These are phyloP conservation scores for Choloepus hoffmanni DNA, from an alignment of 2,113 vertebrate genomes.

Conservation along the genomic window DNA sequence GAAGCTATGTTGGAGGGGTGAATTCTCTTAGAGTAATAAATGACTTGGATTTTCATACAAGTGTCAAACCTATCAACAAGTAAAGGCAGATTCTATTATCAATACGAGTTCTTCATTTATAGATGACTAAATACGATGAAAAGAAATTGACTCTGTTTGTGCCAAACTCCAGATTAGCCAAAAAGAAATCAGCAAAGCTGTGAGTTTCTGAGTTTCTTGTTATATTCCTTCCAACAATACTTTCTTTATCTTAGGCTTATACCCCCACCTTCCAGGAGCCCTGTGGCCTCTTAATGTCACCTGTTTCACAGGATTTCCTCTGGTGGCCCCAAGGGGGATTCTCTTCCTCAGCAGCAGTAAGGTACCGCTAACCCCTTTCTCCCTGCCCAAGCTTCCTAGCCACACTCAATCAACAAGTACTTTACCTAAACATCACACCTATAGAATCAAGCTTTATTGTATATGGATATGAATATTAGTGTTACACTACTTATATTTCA, in stretches of 20 bases:
- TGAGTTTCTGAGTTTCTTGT: background rate
- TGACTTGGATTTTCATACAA: conserved; percentile 70
- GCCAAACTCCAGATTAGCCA: background rate
- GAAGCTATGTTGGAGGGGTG: conserved; percentile 21
- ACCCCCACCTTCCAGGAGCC: background rate
- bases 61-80: conserved; percentile 63
- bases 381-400: background rate
- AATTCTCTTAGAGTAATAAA: conserved; percentile 65
- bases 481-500: background rate
- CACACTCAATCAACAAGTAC: background rate
- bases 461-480: background rate
- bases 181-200: background rate
- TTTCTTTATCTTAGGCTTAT: background rate
- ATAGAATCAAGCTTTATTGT: background rate
- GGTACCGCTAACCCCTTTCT: background rate
- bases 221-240: background rate
- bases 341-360: background rate
- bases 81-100: conserved; percentile 16
- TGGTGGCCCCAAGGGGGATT: background rate
- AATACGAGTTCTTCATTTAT: conserved; percentile 25
- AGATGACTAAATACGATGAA: conserved; percentile 16
- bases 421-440: background rate
- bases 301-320: background rate
- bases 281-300: background rate
- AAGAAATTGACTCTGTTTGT: background rate